phyloP scores from a whole-genome alignment of 2,113 vertebrate species.

The Gobiocypris rarus region DNA sequence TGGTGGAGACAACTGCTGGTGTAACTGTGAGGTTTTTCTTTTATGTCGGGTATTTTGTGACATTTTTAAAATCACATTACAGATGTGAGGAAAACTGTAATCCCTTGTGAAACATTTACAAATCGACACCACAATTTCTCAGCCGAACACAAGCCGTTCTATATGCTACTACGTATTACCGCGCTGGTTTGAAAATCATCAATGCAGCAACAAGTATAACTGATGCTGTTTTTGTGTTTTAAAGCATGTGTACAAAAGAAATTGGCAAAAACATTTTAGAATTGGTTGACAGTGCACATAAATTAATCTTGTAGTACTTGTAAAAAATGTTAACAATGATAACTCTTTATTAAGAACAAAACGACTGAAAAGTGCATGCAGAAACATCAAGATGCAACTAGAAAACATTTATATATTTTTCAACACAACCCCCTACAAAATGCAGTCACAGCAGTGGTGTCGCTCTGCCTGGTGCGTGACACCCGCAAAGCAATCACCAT shows the following conservation, averaged over 20 bases:
- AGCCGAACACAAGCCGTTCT: not conserved
- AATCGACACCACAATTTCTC: constrained; percentile 26
- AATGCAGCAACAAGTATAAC: constrained; percentile 45
- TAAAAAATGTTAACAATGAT: constrained; percentile 50
- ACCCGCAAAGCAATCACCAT: constrained; percentile 54
- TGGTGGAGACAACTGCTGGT: constrained; percentile 43
- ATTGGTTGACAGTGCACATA: constrained; percentile 61
- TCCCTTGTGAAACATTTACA: not conserved
- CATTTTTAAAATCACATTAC: not conserved
- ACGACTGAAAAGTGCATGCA: constrained; percentile 72
- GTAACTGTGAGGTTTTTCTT: constrained; percentile 54
- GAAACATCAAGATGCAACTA: constrained; percentile 66
- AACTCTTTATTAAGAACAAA: constrained; percentile 66
- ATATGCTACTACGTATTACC: constrained; percentile 16
- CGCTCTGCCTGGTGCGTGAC: constrained; percentile 43
- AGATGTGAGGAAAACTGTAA: not conserved
- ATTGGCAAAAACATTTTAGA: constrained; percentile 56
- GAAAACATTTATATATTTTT: constrained; percentile 52
- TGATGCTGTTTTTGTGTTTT: constrained; percentile 53
- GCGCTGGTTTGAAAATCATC: constrained; percentile 40
- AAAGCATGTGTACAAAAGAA: constrained; percentile 61
- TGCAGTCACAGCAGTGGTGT: constrained; percentile 54
- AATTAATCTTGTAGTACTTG: constrained; percentile 60
- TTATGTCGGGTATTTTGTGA: not conserved
- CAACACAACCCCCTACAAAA: constrained; percentile 59